Base-by-base conservation (phyloP, 1,140 invertebrate species). In the Drosophila sucinea region DNA sequence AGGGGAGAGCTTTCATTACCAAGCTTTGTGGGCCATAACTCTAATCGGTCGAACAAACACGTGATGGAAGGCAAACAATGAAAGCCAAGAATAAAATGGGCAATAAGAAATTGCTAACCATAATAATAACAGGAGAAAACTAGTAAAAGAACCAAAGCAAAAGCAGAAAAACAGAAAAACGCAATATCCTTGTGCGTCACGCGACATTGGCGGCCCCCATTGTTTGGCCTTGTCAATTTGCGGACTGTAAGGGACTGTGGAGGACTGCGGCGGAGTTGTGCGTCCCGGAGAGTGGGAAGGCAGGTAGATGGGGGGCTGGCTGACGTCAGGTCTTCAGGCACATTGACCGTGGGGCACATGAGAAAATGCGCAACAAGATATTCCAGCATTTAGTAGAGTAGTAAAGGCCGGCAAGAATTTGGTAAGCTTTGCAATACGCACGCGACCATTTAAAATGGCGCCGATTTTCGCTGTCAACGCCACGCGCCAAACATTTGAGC, bases 321-420 rank as follows among this genome's bases (percentile, higher is more conserved):
- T 86, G 82, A 86, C 83, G 82, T 86, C 79, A 87, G 72, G 66
- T 54, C 56, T 54, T 29, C 17, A 62, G 69, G 58, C n/a, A 25
- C 71, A 81, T 86, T 85, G 82, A 82, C 82, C 82, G 76, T 77
- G 79, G 23, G 5, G 60, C 44, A 70, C 79, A 82, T 73, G 75
- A 74, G 60, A 74, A 67, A 87, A 87, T 87, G 82, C 82, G 82
- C 82, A 87, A 86, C 83, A 87, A 87, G 82, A 86, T 76, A 76
- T 82, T 54, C 8, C 60, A 70, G 76, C 51, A 10, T 30, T 38
- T 35, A n/a, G 3, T 47, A 17, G n/a, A 40, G 3, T 54, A 32
- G 23, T 55, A 51, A 70, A 74, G 79, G 71, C 74, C 73, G 78
- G 61, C 61, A 61, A 27, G 40, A 67, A 74, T 29, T 29, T 60